These are phyloP conservation scores for Trematomus bernacchii DNA, from an alignment of 2,797 vertebrate genomes.

Conservation along the genomic window DNA sequence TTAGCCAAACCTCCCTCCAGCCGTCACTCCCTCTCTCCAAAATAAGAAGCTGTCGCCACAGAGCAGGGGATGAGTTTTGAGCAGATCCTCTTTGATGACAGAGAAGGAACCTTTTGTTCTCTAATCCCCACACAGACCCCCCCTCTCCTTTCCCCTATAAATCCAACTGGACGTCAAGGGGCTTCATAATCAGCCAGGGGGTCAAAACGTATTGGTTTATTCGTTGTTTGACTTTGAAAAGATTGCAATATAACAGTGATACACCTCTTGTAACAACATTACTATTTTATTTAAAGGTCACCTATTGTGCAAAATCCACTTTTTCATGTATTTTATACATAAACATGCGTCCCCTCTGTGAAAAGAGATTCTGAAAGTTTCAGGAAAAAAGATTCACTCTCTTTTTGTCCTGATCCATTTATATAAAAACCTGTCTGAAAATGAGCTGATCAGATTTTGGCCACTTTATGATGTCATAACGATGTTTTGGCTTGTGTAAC, in stretches of 20 bases:
- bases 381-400: no score
- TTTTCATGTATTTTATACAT: no score
- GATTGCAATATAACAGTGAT: constrained; percentile 34
- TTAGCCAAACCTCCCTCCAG: constrained; percentile 67
- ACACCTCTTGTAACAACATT: constrained; percentile 3
- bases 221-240: constrained; percentile 50
- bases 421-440: no score
- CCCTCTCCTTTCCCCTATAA: constrained; percentile 34
- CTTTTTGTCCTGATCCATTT: no score
- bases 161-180: constrained; percentile 78
- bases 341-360: no score
- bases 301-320: no score
- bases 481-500: no score
- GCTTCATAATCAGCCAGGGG: constrained; percentile 63
- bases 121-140: constrained; percentile 80
- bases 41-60: constrained; percentile 85
- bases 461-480: no score
- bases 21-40: constrained; percentile 71
- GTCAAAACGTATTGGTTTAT: constrained; percentile 70
- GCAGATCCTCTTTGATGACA: constrained; percentile 90
- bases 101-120: constrained; percentile 90
- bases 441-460: no score
- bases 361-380: no score
- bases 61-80: constrained; percentile 83
- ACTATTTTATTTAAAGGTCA: background rate